Percentiles rank a stretch among this genome's conserved stretches.
Evolutionary conservation across 2,888 invertebrate species (phyloP).

Genomic region (Melanostoma scalare): DNA sequence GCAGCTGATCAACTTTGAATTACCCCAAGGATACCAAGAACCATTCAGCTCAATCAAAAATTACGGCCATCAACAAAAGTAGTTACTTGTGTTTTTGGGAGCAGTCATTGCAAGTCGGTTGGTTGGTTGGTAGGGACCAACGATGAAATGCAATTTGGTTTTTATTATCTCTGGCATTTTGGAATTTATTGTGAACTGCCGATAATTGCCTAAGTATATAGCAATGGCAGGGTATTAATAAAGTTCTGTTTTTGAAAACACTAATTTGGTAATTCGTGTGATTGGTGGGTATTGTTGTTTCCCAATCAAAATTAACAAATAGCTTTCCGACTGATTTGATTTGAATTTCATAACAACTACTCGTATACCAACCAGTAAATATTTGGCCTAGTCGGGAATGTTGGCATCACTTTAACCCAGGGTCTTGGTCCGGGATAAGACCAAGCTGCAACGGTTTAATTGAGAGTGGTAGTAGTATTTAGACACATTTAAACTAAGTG

Average conservation of each 20-base stretch:
- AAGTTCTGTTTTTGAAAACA: conserved; percentile 41
- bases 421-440: too few species aligned
- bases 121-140: conserved; percentile 2
- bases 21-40: conserved; percentile 23
- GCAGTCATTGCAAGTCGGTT: conserved; percentile 16
- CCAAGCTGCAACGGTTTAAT: too few species aligned
- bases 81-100: conserved; percentile 22
- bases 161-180: conserved; percentile 15
- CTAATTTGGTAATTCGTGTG: conserved; percentile 57
- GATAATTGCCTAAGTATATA: conserved; percentile 53
- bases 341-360: conserved; percentile 21
- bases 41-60: neutral
- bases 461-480: too few species aligned
- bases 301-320: conserved; percentile 51
- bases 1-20: conserved; percentile 4
- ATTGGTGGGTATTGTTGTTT: conserved; percentile 42
- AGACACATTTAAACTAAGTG: too few species aligned
- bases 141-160: conserved; percentile 27
- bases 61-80: conserved; percentile 14
- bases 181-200: conserved; percentile 44
- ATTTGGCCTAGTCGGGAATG: too few species aligned
- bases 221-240: conserved; percentile 37
- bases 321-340: conserved; percentile 17
- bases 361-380: too few species aligned
- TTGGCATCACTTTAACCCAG: too few species aligned